phyloP scores from a whole-genome alignment of 1,140 invertebrate species.

The Pseudomyrmex concolor region DNA sequence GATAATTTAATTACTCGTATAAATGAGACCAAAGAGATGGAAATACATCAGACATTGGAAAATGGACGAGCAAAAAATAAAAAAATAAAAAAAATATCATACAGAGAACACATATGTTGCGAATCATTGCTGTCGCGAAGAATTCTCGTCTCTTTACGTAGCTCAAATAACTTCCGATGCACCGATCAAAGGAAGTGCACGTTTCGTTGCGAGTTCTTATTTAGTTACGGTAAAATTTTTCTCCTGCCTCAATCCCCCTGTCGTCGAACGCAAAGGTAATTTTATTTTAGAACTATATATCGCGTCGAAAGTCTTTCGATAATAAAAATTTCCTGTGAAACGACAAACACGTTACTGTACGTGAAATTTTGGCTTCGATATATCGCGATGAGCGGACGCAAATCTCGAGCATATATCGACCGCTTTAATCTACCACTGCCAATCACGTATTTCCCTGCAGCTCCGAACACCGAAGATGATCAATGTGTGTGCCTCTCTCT shows the following conservation, averaged over 20 bases:
- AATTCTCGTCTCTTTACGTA: constrained; percentile 1
- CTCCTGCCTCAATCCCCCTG: neutral
- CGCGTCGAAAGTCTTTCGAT: neutral
- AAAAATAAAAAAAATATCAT: neutral
- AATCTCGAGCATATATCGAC: constrained; percentile 28
- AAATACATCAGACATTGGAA: neutral
- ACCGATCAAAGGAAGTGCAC: constrained; percentile 19
- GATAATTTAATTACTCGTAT: constrained; percentile 38
- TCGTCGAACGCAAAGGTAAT: neutral
- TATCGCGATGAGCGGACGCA: neutral
- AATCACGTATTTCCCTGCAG: constrained; percentile 36
- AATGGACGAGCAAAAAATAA: constrained; percentile 18
- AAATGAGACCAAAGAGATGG: constrained; percentile 15
- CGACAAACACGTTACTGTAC: constrained; percentile 3
- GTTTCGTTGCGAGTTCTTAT: neutral
- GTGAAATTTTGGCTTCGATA: neutral
- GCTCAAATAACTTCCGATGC: constrained; percentile 24
- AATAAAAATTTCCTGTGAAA: constrained; percentile 23
- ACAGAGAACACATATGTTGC: neutral
- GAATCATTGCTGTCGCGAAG: neutral
- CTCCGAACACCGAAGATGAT: constrained; percentile 23
- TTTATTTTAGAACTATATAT: neutral
- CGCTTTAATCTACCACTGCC: constrained; percentile 44
- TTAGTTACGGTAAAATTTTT: neutral
- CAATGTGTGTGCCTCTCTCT: constrained; percentile 2